Percentiles rank a stretch among this genome's conserved stretches.
Conservation (phyloP, 2,797 vertebrate genomes). For the Stomatorhinus walkeri region DNA sequence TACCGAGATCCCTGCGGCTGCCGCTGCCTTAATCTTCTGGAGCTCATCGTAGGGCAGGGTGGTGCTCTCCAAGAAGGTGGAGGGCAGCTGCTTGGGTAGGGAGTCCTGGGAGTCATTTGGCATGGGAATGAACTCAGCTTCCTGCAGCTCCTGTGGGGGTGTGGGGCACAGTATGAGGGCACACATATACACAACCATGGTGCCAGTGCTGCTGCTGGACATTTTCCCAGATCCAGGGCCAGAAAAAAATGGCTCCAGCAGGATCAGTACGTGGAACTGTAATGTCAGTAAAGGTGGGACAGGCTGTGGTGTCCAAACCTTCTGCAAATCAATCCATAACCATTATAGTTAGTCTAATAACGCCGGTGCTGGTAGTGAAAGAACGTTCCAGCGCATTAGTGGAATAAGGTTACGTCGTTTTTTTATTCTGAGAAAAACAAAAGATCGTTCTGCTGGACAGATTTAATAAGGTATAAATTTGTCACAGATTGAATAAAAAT, state of each 20-base stretch:
- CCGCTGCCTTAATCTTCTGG: conserved; percentile 73
- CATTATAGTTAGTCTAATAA: not conserved
- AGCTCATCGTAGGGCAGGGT: conserved; percentile 83
- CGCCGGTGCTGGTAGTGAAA: not conserved
- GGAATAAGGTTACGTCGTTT: not conserved
- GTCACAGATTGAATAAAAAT: not conserved
- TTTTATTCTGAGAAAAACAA: not conserved
- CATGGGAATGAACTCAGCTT: conserved; percentile 95
- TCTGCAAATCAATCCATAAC: not conserved
- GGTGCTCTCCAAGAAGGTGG: conserved; percentile 67
- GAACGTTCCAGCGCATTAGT: not conserved
- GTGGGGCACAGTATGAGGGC: not conserved
- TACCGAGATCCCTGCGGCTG: conserved; percentile 60
- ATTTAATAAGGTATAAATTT: not conserved
- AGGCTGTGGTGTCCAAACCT: not conserved
- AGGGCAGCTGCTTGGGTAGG: conserved; percentile 57
- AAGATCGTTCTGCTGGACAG: not conserved
- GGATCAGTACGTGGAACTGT: not conserved
- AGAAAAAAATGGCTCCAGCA: not conserved
- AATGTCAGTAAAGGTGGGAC: not conserved
- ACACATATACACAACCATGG: not conserved
- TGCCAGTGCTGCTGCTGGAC: not conserved
- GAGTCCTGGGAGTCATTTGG: conserved; percentile 60
- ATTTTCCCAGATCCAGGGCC: not conserved
- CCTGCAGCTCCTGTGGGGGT: conserved; percentile 79